Percentiles rank a stretch among this genome's conserved stretches.
Conservation (phyloP, 2,888 invertebrate genomes). For the Pammene aurita region DNA sequence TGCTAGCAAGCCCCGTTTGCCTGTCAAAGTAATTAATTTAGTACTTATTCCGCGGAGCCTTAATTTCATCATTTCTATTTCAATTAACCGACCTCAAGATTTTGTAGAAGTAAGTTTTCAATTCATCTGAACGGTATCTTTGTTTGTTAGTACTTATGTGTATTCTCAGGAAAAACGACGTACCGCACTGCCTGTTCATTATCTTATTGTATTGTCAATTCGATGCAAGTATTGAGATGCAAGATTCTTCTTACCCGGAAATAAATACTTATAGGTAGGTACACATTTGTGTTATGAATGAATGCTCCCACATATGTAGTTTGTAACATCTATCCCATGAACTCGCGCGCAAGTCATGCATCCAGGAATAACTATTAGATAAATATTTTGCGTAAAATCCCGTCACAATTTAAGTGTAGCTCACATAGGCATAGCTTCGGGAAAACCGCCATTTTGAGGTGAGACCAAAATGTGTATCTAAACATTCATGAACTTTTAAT, state of each 20-base stretch:
- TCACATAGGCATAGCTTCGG: not conserved
- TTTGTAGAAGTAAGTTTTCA: no score
- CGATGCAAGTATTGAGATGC: no score
- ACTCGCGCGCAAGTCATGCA: not conserved
- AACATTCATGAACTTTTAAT: not conserved
- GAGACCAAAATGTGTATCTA: not conserved
- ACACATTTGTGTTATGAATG: not conserved
- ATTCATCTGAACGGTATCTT: no score
- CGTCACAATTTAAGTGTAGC: not conserved
- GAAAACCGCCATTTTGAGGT: not conserved
- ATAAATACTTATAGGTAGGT: not conserved
- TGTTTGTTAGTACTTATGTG: no score
- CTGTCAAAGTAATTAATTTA: no score
- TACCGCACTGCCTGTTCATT: no score
- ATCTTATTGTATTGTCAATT: no score
- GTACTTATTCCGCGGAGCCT: no score
- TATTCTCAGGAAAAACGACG: no score
- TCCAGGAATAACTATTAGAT: not conserved
- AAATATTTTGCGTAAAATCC: not conserved
- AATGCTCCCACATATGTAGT: not conserved
- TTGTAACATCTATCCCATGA: not conserved
- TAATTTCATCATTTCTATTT: no score
- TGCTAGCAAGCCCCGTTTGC: no score
- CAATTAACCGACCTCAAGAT: no score
- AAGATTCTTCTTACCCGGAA: not conserved